Evolutionary conservation across 2,888 invertebrate species (phyloP).

Genomic region (Polyommatus icarus): DNA sequence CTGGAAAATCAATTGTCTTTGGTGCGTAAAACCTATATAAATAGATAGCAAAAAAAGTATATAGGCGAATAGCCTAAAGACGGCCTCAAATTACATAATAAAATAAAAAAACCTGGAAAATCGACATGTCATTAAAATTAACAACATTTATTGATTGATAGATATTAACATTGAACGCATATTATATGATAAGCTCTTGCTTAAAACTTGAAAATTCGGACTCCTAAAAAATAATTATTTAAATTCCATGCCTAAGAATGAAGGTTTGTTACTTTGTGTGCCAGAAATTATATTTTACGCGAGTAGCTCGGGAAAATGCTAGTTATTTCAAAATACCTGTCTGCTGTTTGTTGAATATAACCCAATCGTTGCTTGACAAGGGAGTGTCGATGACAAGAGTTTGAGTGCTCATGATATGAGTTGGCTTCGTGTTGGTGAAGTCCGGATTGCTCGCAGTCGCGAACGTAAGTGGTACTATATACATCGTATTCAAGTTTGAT

Average conservation of each 20-base stretch:
- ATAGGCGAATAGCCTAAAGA: no score
- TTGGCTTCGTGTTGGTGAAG: constrained; percentile 68
- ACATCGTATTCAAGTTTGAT: constrained; percentile 53
- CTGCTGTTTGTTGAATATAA: constrained; percentile 82
- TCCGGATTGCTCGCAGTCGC: constrained; percentile 63
- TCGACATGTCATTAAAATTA: no score
- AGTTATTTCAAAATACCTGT: constrained; percentile 69
- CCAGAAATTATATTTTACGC: not conserved
- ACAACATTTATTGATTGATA: not conserved
- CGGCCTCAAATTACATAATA: no score
- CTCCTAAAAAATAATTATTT: no score
- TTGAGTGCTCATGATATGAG: constrained; percentile 55
- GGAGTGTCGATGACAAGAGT: constrained; percentile 57
- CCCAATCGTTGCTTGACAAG: constrained; percentile 72
- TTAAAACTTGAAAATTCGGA: not conserved
- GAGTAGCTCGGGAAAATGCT: not conserved
- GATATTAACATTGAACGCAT: not conserved
- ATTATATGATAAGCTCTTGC: not conserved
- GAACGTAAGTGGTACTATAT: constrained; percentile 70
- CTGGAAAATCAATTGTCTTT: constrained; percentile 51
- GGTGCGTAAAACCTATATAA: no score
- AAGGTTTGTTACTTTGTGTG: not conserved
- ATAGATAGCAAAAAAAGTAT: no score
- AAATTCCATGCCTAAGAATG: no score
- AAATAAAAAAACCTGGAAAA: no score